Evolutionary conservation across 2,888 invertebrate species (phyloP), one percentile per base, ranked within the genome.

Genomic region (Lysandra bellargus): DNA sequence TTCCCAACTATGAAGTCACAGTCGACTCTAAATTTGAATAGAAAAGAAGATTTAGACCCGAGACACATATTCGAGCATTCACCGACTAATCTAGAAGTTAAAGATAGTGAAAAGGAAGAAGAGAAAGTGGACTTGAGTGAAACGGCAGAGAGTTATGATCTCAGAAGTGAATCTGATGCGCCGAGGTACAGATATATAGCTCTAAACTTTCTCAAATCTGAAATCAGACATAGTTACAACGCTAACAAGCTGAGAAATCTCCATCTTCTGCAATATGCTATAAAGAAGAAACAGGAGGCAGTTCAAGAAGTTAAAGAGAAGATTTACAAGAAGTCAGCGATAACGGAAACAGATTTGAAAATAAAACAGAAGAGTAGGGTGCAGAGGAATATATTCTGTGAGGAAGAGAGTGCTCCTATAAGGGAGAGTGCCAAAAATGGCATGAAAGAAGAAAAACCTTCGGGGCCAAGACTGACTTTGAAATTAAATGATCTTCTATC

Each of bases 161-260:
- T 94, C 72, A 85, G 94, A 14, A 92, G 89, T 80, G 93, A 93
- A 83, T 83, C 87, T 0, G 88, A 91, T 0, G 89, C 90, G 14
- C 92, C 93, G 0, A 95, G 94, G 81, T 93, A 89, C 81, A 86
- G 95, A 80, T 93, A 93, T 82, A 86, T 95, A 82, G 91, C 94
- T 7, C 85, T 96, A 17, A 95, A 91, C 82, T 95, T 96, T 83
- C 87, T 95, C 1, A 95, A 94, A 82, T 94, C 94, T 1, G 97
- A 97, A 86, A 95, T 97, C 78, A 95, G 96, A 81, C 95, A 95
- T 2, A 97, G 97, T 87, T 98, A 98, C 85, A 96, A 96, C 73
- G 95, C 97, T 6, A 95, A 95, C 1, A 97, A 97, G 82, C 88
- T 98, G n/a, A 95, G 96, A 79, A 96, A 95, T 84, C 85, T 97